Evolutionary conservation across 2,113 vertebrate species (phyloP), one percentile per base, ranked within the genome.

Genomic region (Apodemus sylvaticus): DNA sequence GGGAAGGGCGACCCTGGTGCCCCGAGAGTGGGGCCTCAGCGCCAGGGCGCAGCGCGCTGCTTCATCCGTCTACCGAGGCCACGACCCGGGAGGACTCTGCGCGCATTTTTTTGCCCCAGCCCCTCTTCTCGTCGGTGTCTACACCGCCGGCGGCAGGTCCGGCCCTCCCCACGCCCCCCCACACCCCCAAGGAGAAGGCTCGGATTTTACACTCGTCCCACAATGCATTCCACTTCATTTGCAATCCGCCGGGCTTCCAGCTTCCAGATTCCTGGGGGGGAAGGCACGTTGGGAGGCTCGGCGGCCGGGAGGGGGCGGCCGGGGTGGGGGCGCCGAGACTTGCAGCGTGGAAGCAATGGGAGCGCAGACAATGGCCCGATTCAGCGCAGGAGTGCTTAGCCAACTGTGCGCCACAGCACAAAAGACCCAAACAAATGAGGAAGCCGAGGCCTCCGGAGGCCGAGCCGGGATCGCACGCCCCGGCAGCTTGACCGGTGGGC

Each of bases 211-310:
- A 98, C 98, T 97, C 98, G 98, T 98, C 98, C 99, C 99, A 98
- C 98, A 98, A 99, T 99, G 99, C 99, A 99, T 99, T 99, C 99
- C 99, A 99, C 99, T 99, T 99, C 99, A 99, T 99, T 99, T 99
- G 99, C 99, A 98, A 99, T 98, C 99, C 98, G 98, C 99, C 99
- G 98, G 98, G 99, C 99, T 99, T 98, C 98, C 98, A 98, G 99
- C 99, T 99, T 99, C 99, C 99, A 99, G 99, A 99, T 99, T 99
- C 99, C 99, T 98, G 99, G 98, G 99, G 51, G 98, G 99, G 98
- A 99, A 99, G 99, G 99, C 99, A 99, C 99, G 99, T 98, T 98
- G 98, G 98, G 99, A 98, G 98, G 99, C 99, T 99, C 98, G 98
- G 58, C 97, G 91, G 83, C 86, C 98, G 89, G 97, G 95, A 94